Percentiles rank a stretch among this genome's conserved stretches.
These are phyloP conservation scores for Mustelus asterias DNA, from an alignment of 2,113 vertebrate species.

Conservation along the genomic window DNA sequence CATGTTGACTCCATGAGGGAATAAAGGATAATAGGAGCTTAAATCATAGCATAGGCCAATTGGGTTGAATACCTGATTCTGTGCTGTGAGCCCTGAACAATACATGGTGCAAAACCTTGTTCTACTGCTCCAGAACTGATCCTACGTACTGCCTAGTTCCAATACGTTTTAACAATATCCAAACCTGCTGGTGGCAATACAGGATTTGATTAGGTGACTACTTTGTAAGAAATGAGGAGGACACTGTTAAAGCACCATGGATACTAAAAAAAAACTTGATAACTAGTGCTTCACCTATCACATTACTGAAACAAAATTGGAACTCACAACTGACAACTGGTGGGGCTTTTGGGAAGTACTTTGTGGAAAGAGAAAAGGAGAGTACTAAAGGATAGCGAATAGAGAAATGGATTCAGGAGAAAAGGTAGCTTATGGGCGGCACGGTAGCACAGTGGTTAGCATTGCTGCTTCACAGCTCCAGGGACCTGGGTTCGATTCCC, in stretches of 20 bases:
- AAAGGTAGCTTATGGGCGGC: no score
- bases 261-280: background rate
- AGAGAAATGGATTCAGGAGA: background rate
- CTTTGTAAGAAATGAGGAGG: background rate
- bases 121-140: background rate
- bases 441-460: no score
- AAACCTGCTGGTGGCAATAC: background rate
- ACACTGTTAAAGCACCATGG: background rate
- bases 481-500: no score
- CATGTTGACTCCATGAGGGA: background rate
- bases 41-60: background rate
- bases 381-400: no score
- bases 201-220: background rate
- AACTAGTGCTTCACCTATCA: background rate
- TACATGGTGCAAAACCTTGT: background rate
- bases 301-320: background rate
- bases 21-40: background rate
- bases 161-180: background rate
- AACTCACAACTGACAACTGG: background rate
- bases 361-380: background rate
- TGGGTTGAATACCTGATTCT: background rate
- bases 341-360: background rate
- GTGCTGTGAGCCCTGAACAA: background rate
- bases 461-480: no score
- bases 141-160: background rate